phyloP scores from a whole-genome alignment of 2,888 invertebrate species.

The Sphecodes monilicornis region DNA sequence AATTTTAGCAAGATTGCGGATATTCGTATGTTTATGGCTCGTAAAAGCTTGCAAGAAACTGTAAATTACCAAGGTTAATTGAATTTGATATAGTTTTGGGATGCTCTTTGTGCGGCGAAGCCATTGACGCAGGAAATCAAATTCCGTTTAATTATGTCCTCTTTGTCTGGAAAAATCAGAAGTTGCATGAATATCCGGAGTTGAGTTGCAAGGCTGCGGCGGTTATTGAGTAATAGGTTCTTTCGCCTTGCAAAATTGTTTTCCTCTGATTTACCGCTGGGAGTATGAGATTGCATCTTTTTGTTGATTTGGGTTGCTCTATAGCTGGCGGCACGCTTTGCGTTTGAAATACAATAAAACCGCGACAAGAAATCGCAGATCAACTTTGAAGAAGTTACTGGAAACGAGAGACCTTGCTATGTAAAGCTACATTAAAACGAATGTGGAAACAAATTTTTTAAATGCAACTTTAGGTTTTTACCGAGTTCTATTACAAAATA shows the following conservation, averaged over 20 bases:
- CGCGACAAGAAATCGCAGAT: too few relatives aligned
- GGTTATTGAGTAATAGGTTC: constrained; percentile 1
- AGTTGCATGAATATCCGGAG: neutral
- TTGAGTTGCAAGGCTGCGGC: neutral
- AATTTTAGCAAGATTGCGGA: constrained; percentile 1
- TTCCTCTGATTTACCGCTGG: neutral
- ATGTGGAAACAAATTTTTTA: neutral
- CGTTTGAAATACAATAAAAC: too few relatives aligned
- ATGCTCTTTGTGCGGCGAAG: neutral
- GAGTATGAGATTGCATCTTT: neutral
- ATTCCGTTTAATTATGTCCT: neutral
- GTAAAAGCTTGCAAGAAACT: neutral
- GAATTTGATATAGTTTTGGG: neutral
- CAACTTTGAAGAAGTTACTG: too few relatives aligned
- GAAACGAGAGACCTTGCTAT: neutral
- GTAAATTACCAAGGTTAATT: neutral
- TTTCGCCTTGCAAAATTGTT: neutral
- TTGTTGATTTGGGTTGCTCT: neutral
- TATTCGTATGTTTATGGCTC: neutral
- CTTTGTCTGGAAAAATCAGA: neutral
- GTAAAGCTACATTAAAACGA: too few relatives aligned
- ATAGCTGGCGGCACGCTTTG: too few relatives aligned
- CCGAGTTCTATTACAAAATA: too few relatives aligned
- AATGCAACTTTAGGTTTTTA: too few relatives aligned
- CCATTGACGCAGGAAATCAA: neutral